These are phyloP conservation scores for Heterochromis multidens DNA, from an alignment of 2,113 vertebrate genomes.

Conservation along the genomic window DNA sequence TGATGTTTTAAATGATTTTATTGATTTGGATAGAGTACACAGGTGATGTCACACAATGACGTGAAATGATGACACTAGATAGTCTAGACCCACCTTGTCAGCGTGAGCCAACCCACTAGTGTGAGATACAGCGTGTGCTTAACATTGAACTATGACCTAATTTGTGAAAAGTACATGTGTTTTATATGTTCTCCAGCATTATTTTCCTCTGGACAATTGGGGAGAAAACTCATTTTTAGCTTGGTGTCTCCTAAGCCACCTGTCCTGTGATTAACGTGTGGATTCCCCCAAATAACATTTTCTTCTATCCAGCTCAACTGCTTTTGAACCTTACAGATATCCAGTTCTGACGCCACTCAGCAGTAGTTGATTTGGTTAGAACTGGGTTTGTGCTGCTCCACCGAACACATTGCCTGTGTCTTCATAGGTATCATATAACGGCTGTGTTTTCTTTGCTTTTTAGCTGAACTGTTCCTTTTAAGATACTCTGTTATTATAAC, in stretches of 20 bases:
- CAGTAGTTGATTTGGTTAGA: fast-evolving
- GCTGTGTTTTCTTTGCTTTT: not conserved
- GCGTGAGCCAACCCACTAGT: not conserved
- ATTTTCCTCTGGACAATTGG: too few species aligned
- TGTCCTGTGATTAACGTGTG: not conserved
- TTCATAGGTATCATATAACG: not conserved
- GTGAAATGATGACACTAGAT: not conserved
- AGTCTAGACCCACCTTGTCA: not conserved
- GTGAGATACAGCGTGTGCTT: not conserved
- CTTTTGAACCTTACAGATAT: not conserved
- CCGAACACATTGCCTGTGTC: not conserved
- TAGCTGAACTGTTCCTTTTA: not conserved
- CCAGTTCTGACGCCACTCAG: not conserved
- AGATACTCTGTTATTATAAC: not conserved
- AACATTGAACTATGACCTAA: not conserved
- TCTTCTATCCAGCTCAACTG: not conserved
- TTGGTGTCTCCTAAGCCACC: too few species aligned
- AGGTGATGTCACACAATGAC: not conserved
- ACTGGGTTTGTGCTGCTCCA: not conserved
- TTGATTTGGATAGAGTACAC: not conserved
- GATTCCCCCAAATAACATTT: not conserved
- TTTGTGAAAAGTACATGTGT: not conserved
- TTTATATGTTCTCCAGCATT: not conserved
- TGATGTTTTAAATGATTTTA: not conserved
- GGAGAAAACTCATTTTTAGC: too few species aligned